Conservation (phyloP, 2,113 vertebrate genomes). For the Charadrius vociferus region DNA sequence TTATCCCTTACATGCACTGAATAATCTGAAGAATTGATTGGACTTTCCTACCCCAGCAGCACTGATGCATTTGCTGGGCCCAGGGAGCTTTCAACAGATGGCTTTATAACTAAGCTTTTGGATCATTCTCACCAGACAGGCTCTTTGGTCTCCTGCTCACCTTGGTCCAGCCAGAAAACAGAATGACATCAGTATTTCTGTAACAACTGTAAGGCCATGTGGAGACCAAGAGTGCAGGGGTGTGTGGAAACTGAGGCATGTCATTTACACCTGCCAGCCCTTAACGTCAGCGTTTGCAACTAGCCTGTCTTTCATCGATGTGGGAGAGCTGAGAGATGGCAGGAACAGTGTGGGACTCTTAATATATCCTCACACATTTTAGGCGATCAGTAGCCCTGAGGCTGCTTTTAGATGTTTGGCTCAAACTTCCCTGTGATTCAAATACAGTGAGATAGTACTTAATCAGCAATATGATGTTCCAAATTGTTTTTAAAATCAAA, state of each 20-base stretch:
- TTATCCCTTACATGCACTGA: background rate
- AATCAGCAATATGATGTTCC: background rate
- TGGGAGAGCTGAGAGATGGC: background rate
- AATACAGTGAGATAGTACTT: background rate
- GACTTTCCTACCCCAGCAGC: conserved; percentile 31
- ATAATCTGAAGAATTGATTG: background rate
- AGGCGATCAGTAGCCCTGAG: background rate
- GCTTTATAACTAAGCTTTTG: conserved; percentile 3
- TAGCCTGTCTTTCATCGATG: background rate
- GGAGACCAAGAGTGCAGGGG: background rate
- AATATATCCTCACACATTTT: background rate
- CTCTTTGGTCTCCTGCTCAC: conserved; percentile 48
- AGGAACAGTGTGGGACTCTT: background rate
- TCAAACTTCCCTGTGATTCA: background rate
- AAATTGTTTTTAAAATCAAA: background rate
- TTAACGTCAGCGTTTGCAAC: background rate
- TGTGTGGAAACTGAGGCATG: background rate
- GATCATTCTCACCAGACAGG: conserved; percentile 26
- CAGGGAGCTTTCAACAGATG: conserved; percentile 25
- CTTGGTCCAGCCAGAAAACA: conserved; percentile 29
- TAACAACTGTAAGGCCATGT: conserved; percentile 4
- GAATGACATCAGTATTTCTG: conserved; percentile 57
- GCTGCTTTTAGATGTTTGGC: background rate
- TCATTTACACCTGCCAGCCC: background rate
- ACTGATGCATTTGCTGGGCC: background rate